Evolutionary conservation across 2,888 invertebrate genomes (phyloP).

Genomic region (Mantis religiosa): DNA sequence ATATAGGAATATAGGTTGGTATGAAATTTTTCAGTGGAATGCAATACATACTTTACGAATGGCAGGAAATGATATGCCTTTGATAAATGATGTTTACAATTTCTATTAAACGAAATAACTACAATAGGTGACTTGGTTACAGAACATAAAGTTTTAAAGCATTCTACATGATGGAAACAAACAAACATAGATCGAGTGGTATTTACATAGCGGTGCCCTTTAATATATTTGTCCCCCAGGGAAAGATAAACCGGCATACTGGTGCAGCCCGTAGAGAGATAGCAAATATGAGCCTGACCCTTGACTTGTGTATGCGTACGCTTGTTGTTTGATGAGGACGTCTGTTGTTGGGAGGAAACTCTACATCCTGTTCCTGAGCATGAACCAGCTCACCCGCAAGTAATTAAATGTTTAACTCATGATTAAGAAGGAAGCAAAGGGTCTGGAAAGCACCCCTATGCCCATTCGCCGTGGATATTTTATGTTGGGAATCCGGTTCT

Average conservation of each 20-base stretch:
- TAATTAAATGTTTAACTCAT: background rate
- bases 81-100: too few species aligned
- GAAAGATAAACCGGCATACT: background rate
- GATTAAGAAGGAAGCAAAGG: background rate
- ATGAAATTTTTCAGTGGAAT: too few species aligned
- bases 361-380: background rate
- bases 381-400: background rate
- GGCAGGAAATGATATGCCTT: too few species aligned
- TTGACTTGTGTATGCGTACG: background rate
- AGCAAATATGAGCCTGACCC: background rate
- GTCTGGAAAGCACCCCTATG: background rate
- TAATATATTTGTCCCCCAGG: background rate
- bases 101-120: too few species aligned
- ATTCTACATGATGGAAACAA: too few species aligned
- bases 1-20: too few species aligned
- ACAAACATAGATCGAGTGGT: too few species aligned
- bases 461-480: background rate
- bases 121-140: too few species aligned
- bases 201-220: too few species aligned
- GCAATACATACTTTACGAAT: too few species aligned
- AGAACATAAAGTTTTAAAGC: too few species aligned
- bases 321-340: background rate
- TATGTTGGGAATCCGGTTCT: background rate
- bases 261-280: background rate
- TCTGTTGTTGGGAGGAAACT: background rate